phyloP scores from a whole-genome alignment of 2,888 invertebrate genomes.

The Caenorhabditis sulstoni region DNA sequence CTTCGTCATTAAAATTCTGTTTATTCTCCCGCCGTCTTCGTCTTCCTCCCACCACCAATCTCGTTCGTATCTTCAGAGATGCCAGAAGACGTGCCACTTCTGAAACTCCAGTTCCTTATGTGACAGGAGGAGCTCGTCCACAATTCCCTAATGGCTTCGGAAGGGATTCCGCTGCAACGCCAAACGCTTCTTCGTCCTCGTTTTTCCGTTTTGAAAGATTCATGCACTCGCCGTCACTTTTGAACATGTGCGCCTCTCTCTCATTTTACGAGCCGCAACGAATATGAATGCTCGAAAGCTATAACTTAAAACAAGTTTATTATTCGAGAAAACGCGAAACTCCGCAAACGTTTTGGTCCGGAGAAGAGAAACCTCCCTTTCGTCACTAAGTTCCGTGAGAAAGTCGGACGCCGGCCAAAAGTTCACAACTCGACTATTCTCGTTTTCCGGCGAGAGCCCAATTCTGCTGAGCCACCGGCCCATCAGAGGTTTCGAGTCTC shows the following conservation, averaged over 20 bases:
- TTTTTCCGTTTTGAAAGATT: constrained; percentile 45
- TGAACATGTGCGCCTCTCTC: constrained; percentile 26
- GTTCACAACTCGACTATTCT: too few species aligned
- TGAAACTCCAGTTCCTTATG: constrained; percentile 40
- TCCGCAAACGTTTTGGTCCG: background rate
- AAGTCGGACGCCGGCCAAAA: constrained; percentile 15
- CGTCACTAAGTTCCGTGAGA: background rate
- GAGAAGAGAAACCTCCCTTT: background rate
- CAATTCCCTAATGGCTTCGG: constrained; percentile 21
- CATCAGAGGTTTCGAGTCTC: too few species aligned
- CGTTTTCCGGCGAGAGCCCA: too few species aligned
- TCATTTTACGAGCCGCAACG: constrained; percentile 27
- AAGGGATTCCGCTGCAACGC: constrained; percentile 7
- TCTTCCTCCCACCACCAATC: background rate
- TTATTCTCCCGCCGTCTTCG: background rate
- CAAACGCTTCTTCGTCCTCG: constrained; percentile 39
- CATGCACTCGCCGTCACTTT: constrained; percentile 25
- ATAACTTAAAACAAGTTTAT: constrained; percentile 7
- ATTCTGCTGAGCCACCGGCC: too few species aligned
- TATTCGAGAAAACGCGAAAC: background rate
- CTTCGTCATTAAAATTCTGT: constrained; percentile 10
- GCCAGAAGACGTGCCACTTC: constrained; percentile 7
- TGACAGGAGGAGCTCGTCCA: constrained; percentile 36
- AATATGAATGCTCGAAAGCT: constrained; percentile 3
- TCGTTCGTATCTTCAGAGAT: constrained; percentile 3